Evolutionary conservation across 2,888 invertebrate species (phyloP).

Genomic region (Chloroclysta siterata): DNA sequence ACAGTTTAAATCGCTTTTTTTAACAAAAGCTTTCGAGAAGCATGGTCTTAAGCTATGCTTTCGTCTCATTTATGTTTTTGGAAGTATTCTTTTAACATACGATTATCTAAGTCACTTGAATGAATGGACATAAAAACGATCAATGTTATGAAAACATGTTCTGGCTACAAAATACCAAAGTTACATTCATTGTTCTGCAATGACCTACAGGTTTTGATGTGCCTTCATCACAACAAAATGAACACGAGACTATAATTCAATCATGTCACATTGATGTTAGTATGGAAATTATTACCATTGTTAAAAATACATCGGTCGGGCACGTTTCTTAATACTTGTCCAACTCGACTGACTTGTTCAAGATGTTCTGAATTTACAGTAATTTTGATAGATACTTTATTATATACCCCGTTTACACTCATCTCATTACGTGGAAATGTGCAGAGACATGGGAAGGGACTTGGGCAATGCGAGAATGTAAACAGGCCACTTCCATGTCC

Average conservation of each 20-base stretch:
- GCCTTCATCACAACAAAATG: constrained; percentile 65
- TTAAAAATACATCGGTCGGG: constrained; percentile 41
- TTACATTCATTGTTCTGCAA: constrained; percentile 67
- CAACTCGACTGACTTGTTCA: constrained; percentile 19
- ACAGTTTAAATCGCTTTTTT: no score
- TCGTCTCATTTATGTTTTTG: no score
- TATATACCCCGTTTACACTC: no score
- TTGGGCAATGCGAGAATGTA: no score
- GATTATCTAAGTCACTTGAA: neutral
- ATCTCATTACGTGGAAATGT: no score
- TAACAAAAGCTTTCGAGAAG: no score
- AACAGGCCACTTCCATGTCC: no score
- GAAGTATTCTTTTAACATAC: no score
- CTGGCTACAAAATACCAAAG: constrained; percentile 7
- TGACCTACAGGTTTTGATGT: constrained; percentile 68
- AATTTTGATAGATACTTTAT: constrained; percentile 1
- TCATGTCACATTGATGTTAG: constrained; percentile 67
- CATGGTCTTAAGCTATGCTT: no score
- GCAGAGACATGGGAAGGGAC: no score
- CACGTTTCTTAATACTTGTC: constrained; percentile 43
- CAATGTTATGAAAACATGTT: neutral
- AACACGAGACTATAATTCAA: constrained; percentile 73
- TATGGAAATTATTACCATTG: constrained; percentile 61
- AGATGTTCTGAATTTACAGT: constrained; percentile 8
- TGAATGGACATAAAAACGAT: neutral